A percentile compares a stretch with the other conserved stretches of the same genome.
These are phyloP conservation scores for Drosophila seguyi DNA, from an alignment of 1,140 invertebrate species.

Conservation along the genomic window DNA sequence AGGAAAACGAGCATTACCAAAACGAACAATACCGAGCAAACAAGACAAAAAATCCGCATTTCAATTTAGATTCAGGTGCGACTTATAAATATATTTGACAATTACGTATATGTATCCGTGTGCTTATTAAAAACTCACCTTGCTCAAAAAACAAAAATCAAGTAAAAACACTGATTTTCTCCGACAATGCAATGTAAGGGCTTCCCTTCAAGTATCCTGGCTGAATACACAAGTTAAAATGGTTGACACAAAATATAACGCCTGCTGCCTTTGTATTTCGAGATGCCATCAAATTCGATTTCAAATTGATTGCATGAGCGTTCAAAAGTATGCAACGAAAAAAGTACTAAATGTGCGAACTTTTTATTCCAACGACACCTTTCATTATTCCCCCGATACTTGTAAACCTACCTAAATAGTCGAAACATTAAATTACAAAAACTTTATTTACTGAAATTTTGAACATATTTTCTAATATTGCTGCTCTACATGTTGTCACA, in stretches of 20 bases:
- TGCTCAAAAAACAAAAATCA: not conserved
- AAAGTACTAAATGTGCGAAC: not conserved
- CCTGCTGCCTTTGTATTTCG: too few relatives aligned
- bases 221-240: not conserved
- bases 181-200: not conserved
- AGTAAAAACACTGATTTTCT: not conserved
- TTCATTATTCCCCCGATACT: not conserved
- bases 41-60: conserved; percentile 1
- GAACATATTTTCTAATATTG: conserved; percentile 67
- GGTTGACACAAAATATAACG: not conserved
- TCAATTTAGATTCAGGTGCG: not conserved
- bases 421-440: not conserved
- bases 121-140: not conserved
- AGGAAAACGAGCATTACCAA: not conserved
- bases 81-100: not conserved
- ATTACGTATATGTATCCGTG: not conserved
- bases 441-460: conserved; percentile 42
- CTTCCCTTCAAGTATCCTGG: not conserved
- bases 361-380: not conserved
- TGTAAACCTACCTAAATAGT: not conserved
- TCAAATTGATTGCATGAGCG: not conserved
- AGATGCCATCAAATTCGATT: not conserved
- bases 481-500: conserved; percentile 81
- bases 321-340: not conserved
- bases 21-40: not conserved